Conservation (phyloP, 2,888 invertebrate species). For the Dichetophora obliterata region DNA sequence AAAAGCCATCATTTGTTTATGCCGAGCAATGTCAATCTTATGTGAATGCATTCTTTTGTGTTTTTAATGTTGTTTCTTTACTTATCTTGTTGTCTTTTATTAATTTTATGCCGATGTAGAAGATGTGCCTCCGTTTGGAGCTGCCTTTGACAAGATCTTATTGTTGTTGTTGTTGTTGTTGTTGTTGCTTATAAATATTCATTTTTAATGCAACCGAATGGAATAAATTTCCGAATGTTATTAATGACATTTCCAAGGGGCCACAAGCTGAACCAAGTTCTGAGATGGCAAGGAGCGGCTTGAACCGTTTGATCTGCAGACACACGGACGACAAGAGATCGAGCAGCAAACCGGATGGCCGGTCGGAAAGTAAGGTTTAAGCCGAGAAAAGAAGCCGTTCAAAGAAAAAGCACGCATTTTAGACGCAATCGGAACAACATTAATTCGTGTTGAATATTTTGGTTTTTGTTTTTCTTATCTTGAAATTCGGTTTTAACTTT, state of each 20-base stretch:
- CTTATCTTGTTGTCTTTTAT: constrained; percentile 32
- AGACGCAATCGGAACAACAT: constrained; percentile 49
- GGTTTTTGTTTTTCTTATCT: constrained; percentile 53
- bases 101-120: constrained; percentile 33
- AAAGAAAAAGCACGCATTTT: constrained; percentile 12
- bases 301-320: constrained; percentile 35
- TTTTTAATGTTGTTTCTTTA: constrained; percentile 3
- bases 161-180: too few species aligned
- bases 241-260: constrained; percentile 62
- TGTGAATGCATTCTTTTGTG: constrained; percentile 44
- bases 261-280: constrained; percentile 56
- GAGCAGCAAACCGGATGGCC: neutral
- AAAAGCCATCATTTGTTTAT: constrained; percentile 62
- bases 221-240: constrained; percentile 62
- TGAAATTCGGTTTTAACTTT: constrained; percentile 45
- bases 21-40: constrained; percentile 58
- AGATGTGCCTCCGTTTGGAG: constrained; percentile 34
- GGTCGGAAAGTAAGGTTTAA: constrained; percentile 1
- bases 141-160: constrained; percentile 27
- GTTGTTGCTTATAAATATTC: constrained; percentile 59
- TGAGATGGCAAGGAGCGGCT: constrained; percentile 47
- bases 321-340: constrained; percentile 30
- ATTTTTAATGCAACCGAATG: constrained; percentile 57
- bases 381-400: constrained; percentile 11
- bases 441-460: constrained; percentile 54